Evolutionary conservation across 2,113 vertebrate genomes (phyloP), one percentile per base, ranked within the genome.

Genomic region (Aptenodytes forsteri): DNA sequence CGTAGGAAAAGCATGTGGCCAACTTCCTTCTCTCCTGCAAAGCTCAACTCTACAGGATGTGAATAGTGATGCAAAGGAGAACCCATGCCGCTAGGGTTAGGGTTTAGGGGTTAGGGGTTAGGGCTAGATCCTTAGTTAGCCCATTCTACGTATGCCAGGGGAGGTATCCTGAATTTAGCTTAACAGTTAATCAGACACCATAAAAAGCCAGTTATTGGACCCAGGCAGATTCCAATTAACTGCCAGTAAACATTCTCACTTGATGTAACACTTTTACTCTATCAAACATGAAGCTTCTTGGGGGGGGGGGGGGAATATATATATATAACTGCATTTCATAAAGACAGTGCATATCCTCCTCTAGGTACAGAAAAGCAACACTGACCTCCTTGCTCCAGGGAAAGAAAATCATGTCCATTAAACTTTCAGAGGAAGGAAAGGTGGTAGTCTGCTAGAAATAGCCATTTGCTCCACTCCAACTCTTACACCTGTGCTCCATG

Each of bases 11-110:
- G 87, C 81, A 62, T 0, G 16, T 75, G 70, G 94, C 95, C 95
- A 96, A 96, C 93, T 77, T 70, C 66, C 58, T 76, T 69, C 91
- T 29, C 73, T 87, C 54, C 80, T 91, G 77, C 69, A 76, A 90
- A 94, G 94, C 70, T 92, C 70, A 87, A 6, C 66, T 87, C 89
- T 26, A 52, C 30, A 49, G 69, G 73, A 26, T 87, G 71, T 89
- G 65, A 89, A 38, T 4, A 92, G 66, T 12, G 32, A 94, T 69
- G 62, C 54, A 84, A 72, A 69, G 34, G 30, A 95, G 52, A 95
- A 83, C 44, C 56, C 70, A 44, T 15, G 30, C 26, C 70, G 85
- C 55, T n/a, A n/a, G n/a, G n/a, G n/a, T n/a, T n/a, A n/a, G n/a
- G n/a, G n/a, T n/a, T n/a, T n/a, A n/a, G n/a, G n/a, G n/a, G n/a